Evolutionary conservation across 2,888 invertebrate genomes (phyloP), one percentile per base, ranked within the genome.

Genomic region (Ophion ellenae): DNA sequence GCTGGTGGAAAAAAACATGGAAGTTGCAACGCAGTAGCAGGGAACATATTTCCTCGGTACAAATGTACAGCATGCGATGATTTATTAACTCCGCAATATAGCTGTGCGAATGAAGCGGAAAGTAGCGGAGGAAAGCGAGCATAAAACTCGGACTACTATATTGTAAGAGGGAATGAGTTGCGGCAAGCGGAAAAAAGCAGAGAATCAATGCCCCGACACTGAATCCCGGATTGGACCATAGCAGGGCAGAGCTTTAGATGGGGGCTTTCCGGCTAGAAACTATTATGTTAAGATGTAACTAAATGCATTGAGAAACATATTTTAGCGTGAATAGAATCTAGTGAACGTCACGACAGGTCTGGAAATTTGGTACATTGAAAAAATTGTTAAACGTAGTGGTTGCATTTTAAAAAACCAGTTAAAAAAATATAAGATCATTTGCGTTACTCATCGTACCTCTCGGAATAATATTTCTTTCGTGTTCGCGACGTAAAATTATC

Each of bases 61-160:
- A 64, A 73, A 57, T 32, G 24, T 36, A 36, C 70, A 63, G 47
- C 28, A n/a, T n/a, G 28, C 75, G 24, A 75, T 67, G 57, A 77
- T 77, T 67, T 57, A 86, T 70, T 32, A 71, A 76, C 61, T 64
- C 47, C 45, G 53, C 57, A 32, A 81, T 57, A 64, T 6, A 79
- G 59, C 32, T 28, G 45, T 28, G 45, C n/a, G 59, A 80, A 71
- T 75, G 53, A 20, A 45, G 64, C 45, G 64, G n/a, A 75, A 75
- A 45, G 74, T 63, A 64, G 64, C n/a, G 75, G 36, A 14, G 28
- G 11, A 76, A 76, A 66, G 66, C 9, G n/a, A 66, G 67, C 75
- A 57, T 66, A 76, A 76, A 76, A 76, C 64, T 47, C 76, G 63
- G 9, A 64, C 66, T n/a, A 53, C 32, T 66, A 66, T 76, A 66